Evolutionary conservation across 2,888 invertebrate species (phyloP), one percentile per base, ranked within the genome.

Genomic region (Caenorhabditis doughertyi): DNA sequence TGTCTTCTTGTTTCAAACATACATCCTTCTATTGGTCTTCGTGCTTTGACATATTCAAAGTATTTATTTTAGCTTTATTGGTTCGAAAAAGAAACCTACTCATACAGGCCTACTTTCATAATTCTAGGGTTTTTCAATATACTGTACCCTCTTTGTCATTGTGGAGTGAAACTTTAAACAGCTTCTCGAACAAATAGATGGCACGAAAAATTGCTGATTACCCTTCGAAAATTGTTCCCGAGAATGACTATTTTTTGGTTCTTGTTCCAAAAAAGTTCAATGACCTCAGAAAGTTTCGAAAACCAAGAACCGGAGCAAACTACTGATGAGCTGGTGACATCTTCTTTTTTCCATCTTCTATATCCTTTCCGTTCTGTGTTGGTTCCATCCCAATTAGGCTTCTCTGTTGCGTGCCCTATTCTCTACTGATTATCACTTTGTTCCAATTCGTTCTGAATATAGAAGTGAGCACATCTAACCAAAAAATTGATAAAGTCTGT

Each of bases 401-500:
- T 25, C 39, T 16, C 32, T 16, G 42, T 60, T 60, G 42, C 42
- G 60, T 60, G 42, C 39, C 4, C 16, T 32, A n/a, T 32, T 32
- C 32, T 32, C 32, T 16, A 0, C 42, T 42, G n/a, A n/a, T 60
- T 60, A 60, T 60, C 60, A 60, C 27, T 60, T 44, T 18, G 23
- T 51, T 51, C 25, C 0, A 51, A 51, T 13, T n/a, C n/a, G n/a
- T n/a, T 51, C 11, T 25, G 51, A n/a, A 51, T 55, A n/a, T 42
- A 8, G 11, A 60, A 27, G 16, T 60, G 23, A 53, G 51, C 29
- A 35, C 53, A 53, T 68, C 55, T 44, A 44, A 62, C 53, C 42
- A 72, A 62, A 62, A 62, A 72, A 71, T 71, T 71, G 51, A 60
- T 21, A 27, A 27, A 60, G 29, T 72, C 72, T 13, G 9, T 11